These are phyloP conservation scores for Sarcophaga variegata DNA, from an alignment of 2,888 invertebrate species.

Conservation along the genomic window DNA sequence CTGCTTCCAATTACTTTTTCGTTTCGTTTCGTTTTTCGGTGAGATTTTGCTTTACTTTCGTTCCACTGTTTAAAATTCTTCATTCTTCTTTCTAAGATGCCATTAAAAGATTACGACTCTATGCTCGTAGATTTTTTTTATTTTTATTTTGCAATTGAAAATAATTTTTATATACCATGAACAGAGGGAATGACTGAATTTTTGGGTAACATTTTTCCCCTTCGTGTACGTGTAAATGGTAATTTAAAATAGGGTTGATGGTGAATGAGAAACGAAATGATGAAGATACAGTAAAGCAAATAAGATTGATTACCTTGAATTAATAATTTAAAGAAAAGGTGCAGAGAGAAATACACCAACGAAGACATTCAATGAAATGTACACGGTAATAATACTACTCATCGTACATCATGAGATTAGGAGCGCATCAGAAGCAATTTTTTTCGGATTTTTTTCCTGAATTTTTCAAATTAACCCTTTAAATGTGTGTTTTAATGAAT, in stretches of 20 bases:
- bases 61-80: conserved; percentile 1
- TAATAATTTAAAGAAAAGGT: conserved; percentile 2
- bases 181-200: background rate
- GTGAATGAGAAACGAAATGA: background rate
- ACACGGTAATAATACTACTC: conserved; percentile 7
- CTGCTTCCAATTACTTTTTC: too few species aligned
- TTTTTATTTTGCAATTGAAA: conserved; percentile 51
- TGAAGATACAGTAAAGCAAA: conserved; percentile 3
- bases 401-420: conserved; percentile 18
- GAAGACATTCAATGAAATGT: conserved; percentile 42
- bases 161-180: conserved; percentile 49
- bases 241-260: conserved; percentile 11
- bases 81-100: conserved; percentile 47
- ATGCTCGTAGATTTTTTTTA: conserved; percentile 17
- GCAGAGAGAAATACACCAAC: background rate
- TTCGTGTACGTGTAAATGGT: background rate
- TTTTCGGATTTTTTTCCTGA: background rate
- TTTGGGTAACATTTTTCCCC: conserved; percentile 4
- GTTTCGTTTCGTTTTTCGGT: background rate
- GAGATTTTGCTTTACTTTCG: background rate
- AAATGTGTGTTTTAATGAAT: too few species aligned
- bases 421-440: conserved; percentile 1
- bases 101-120: conserved; percentile 59
- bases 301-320: conserved; percentile 58
- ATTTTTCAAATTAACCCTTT: too few species aligned